Percentiles rank a stretch among this genome's conserved stretches.
phyloP scores from a whole-genome alignment of 1,140 invertebrate genomes.

The Leptinotarsa texana region DNA sequence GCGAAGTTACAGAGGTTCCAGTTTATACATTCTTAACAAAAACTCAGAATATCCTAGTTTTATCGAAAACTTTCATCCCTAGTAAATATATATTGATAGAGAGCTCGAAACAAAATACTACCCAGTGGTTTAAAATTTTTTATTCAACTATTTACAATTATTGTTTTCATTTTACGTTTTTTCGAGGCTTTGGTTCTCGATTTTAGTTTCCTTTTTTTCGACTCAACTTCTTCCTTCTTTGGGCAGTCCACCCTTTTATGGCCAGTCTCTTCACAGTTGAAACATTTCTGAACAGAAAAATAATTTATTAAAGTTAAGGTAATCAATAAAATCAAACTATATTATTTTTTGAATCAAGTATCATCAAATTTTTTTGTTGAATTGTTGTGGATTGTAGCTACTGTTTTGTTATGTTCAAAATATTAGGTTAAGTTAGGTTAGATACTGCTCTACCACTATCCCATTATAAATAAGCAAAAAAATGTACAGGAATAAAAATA shows the following conservation, averaged over 20 bases:
- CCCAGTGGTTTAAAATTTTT: too few relatives aligned
- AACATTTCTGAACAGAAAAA: conserved; percentile 45
- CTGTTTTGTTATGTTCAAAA: neutral
- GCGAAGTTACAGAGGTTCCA: too few relatives aligned
- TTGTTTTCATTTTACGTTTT: neutral
- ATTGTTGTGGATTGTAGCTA: too few relatives aligned
- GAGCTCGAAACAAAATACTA: too few relatives aligned
- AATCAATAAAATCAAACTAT: neutral
- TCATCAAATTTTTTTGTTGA: too few relatives aligned
- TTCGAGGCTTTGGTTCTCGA: conserved; percentile 26
- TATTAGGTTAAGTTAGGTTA: neutral
- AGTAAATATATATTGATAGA: too few relatives aligned
- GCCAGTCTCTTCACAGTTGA: conserved; percentile 46
- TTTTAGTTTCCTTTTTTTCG: conserved; percentile 39
- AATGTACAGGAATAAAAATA: too few relatives aligned
- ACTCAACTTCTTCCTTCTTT: conserved; percentile 28
- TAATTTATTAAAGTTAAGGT: neutral
- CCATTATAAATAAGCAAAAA: too few relatives aligned
- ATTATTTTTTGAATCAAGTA: too few relatives aligned
- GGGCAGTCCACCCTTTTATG: conserved; percentile 50
- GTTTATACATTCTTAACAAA: too few relatives aligned
- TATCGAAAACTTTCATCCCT: too few relatives aligned
- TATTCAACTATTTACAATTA: neutral
- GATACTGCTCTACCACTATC: neutral
- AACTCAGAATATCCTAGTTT: too few relatives aligned